A percentile compares a stretch with the other conserved stretches of the same genome.
These are phyloP conservation scores for Gadus chalcogrammus DNA, from an alignment of 2,113 vertebrate species.

Conservation along the genomic window DNA sequence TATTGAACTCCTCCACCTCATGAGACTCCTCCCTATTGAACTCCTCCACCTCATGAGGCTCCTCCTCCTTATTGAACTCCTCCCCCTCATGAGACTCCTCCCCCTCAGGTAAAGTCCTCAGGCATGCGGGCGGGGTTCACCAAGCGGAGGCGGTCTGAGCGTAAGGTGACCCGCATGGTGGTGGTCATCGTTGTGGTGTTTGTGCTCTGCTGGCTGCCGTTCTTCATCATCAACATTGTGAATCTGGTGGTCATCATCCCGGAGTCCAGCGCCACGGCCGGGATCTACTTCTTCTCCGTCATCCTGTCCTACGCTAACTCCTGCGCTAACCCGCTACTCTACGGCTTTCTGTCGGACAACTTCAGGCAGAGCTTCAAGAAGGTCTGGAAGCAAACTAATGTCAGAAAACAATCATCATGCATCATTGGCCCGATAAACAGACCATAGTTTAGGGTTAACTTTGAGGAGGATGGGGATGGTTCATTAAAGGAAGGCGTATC, in stretches of 20 bases:
- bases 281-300: conserved; percentile 89
- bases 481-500: no score
- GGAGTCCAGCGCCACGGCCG: conserved; percentile 76
- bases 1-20: no score
- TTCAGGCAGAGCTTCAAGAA: conserved; percentile 94
- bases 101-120: conserved; percentile 77
- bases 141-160: conserved; percentile 81
- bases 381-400: conserved; percentile 46
- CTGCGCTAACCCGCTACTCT: conserved; percentile 93
- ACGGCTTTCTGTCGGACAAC: conserved; percentile 91
- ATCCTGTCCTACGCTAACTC: conserved; percentile 92
- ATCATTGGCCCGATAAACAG: no score
- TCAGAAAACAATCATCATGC: no score
- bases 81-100: not conserved
- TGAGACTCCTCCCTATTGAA: no score
- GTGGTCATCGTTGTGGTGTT: conserved; percentile 92
- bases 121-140: conserved; percentile 80
- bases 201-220: conserved; percentile 92
- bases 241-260: conserved; percentile 88
- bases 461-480: no score
- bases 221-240: conserved; percentile 90
- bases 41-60: no score
- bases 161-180: conserved; percentile 91
- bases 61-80: no score
- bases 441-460: no score